Conservation (phyloP, 2,888 invertebrate genomes). For the Oscheius onirici region DNA sequence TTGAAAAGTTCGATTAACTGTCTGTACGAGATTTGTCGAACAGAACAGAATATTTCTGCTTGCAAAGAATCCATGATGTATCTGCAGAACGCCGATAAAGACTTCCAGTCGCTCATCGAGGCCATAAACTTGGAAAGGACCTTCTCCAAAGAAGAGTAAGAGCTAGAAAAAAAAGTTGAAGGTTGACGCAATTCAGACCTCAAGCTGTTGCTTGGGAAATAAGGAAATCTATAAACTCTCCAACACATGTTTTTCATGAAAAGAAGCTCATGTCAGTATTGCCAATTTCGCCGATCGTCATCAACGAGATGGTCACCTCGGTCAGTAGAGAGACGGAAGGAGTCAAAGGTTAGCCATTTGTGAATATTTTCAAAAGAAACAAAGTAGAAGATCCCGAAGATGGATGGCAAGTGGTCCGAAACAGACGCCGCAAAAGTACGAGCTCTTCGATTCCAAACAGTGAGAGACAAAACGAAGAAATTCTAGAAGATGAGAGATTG, state of each 20-base stretch:
- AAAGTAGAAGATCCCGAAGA: conserved; percentile 30
- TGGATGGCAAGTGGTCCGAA: conserved; percentile 54
- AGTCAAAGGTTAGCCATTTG: background rate
- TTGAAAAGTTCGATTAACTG: conserved; percentile 90
- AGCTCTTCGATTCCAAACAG: conserved; percentile 42
- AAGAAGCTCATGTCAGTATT: conserved; percentile 33
- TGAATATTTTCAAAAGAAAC: background rate
- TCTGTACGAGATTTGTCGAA: conserved; percentile 93
- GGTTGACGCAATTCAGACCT: conserved; percentile 75
- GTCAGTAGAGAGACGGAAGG: background rate
- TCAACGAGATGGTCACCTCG: conserved; percentile 2
- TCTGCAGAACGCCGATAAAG: conserved; percentile 89
- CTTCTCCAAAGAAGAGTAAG: conserved; percentile 80
- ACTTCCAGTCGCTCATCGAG: conserved; percentile 91
- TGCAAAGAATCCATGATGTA: conserved; percentile 92
- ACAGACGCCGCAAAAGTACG: conserved; percentile 43
- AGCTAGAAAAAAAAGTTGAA: background rate
- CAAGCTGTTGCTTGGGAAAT: conserved; percentile 95
- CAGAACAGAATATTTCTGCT: conserved; percentile 90
- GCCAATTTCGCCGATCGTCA: conserved; percentile 37
- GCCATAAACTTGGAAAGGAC: conserved; percentile 93
- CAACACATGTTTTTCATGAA: conserved; percentile 40
- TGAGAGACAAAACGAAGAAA: conserved; percentile 35
- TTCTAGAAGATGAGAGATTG: background rate
- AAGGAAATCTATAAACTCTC: conserved; percentile 79